Percentiles rank a stretch among this genome's conserved stretches.
phyloP scores from a whole-genome alignment of 2,888 invertebrate genomes.

The Belgica antarctica region DNA sequence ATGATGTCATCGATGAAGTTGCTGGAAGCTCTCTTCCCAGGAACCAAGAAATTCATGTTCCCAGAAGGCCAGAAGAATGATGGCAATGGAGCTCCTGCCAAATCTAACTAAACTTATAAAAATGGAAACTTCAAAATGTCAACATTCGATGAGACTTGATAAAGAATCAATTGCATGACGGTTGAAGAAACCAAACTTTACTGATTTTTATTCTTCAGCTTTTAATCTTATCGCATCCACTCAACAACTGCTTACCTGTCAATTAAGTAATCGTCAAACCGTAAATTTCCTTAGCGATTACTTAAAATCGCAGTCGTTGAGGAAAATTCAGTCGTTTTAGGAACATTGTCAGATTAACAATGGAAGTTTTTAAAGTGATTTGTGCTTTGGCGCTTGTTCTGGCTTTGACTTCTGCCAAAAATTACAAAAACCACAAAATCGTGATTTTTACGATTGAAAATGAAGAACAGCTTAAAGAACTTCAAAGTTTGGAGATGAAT shows the following conservation, averaged over 20 bases:
- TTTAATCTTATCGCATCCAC: too few species aligned
- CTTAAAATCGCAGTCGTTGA: too few species aligned
- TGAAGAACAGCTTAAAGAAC: constrained; percentile 7
- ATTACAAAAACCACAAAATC: neutral
- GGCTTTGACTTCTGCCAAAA: neutral
- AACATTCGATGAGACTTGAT: too few species aligned
- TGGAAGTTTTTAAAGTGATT: neutral
- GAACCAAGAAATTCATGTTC: neutral
- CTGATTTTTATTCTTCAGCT: too few species aligned
- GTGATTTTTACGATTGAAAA: neutral
- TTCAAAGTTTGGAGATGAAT: neutral
- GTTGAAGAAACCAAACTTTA: too few species aligned
- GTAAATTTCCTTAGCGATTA: too few species aligned
- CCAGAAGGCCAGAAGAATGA: too few species aligned
- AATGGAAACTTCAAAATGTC: too few species aligned
- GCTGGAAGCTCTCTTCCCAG: neutral
- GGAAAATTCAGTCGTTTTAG: neutral
- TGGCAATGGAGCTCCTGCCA: too few species aligned
- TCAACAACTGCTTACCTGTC: too few species aligned
- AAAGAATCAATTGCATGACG: too few species aligned
- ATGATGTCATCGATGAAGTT: neutral
- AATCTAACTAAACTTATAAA: too few species aligned
- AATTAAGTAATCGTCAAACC: neutral
- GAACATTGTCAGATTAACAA: neutral
- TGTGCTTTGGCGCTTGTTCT: neutral